Percentiles rank a stretch among this genome's conserved stretches.
phyloP scores from a whole-genome alignment of 2,888 invertebrate species.

The Doris montereyensis region DNA sequence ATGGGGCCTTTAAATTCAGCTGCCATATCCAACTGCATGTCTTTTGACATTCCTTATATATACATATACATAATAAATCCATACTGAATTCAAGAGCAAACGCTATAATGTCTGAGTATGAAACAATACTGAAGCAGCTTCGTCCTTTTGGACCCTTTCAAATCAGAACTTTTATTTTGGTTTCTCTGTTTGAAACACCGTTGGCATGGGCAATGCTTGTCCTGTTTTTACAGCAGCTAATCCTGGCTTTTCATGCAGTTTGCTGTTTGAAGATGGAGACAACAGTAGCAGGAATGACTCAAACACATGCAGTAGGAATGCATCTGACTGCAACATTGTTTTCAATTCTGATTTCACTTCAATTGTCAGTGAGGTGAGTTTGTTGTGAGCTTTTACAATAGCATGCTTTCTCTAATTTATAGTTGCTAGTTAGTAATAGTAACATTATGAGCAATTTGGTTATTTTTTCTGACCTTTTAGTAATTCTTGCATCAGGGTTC shows the following conservation, averaged over 20 bases:
- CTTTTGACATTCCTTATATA: too few relatives aligned
- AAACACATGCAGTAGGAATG: constrained; percentile 24
- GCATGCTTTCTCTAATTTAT: too few relatives aligned
- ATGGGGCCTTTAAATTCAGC: too few relatives aligned
- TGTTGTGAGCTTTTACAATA: too few relatives aligned
- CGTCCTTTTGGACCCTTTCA: constrained; percentile 69
- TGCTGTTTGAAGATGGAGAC: neutral
- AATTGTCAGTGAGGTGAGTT: constrained; percentile 64
- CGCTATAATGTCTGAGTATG: constrained; percentile 66
- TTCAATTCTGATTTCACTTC: constrained; percentile 59
- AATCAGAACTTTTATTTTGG: constrained; percentile 64
- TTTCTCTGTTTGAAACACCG: constrained; percentile 69
- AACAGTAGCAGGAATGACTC: constrained; percentile 29
- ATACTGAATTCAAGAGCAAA: too few relatives aligned
- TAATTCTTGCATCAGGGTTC: too few relatives aligned
- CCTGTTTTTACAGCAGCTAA: constrained; percentile 63
- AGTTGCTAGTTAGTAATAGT: too few relatives aligned
- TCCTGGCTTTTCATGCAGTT: constrained; percentile 55
- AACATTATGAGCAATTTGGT: too few relatives aligned
- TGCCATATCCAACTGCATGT: too few relatives aligned
- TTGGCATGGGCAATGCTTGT: constrained; percentile 69
- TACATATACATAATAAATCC: too few relatives aligned
- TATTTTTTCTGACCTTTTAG: too few relatives aligned
- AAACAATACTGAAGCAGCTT: constrained; percentile 60
- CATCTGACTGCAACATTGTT: constrained; percentile 46